Base-by-base conservation (phyloP, 1,140 invertebrate species). In the Drosophila guanche region DNA sequence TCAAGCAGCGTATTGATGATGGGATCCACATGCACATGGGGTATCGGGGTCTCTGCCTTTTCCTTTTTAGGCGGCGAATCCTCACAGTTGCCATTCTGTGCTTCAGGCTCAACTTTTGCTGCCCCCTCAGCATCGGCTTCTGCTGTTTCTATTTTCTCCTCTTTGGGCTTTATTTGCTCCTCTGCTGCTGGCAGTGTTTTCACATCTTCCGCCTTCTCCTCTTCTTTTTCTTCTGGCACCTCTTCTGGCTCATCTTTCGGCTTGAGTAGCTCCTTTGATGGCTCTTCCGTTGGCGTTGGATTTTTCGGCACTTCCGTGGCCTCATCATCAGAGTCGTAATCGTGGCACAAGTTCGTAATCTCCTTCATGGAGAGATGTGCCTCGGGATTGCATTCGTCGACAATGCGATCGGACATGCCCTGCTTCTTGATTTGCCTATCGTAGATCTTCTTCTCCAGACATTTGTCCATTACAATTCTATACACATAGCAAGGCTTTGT, bases 351-450 rank as follows among this genome's bases (percentile, higher is more conserved):
- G 72, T 97, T 98, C 37, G 97, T 98, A 10, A 99, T 96, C 89
- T 99, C 98, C 92, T 98, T 98, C 85, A 97, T 95, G 0, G 97
- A 98, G 4, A 99, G 93, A 91, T 99, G 97, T 10, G 98, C 97
- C 88, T 99, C 97, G 0, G 98, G 97, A 92, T 99, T 98, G 76
- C 98, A 96, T 91, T 99, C 98, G 92, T 99, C 99, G 0, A 99
- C 97, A 3, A 99, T 98, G 22, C 98, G 94, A 92, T 99, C 98
- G 0, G 98, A 96, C 96, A 99, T 99, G 40, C 96, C 96, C 92
- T 99, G 97, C 89, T 99, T 99, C 83, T 97, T 98, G 50, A 99
- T 97, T 92, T 99, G 99, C 57, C 99, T 92, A 91, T 99, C 98
- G 90, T 99, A 99, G 70, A 99, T 99, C 90, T 98, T 98, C 90